Base-by-base conservation (phyloP, 2,888 invertebrate genomes). In the Drosophila gaucha region DNA sequence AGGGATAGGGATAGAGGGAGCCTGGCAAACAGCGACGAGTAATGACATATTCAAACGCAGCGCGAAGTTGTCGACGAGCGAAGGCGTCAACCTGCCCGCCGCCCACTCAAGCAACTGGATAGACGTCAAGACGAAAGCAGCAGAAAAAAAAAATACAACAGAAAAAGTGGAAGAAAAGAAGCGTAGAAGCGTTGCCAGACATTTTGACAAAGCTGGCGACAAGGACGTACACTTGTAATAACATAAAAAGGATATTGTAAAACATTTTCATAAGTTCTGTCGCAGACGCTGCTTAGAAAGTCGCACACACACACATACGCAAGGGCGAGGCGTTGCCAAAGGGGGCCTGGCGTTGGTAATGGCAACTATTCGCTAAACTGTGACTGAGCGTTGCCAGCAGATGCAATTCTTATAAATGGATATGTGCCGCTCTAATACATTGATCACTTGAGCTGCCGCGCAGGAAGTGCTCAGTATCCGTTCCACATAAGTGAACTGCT, bases 231-330 rank as follows among this genome's bases (percentile, higher is more conserved):
- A 86, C 84, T 87, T 87, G 89, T 90, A 86, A 88, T 89, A 89
- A 90, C 90, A 90, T 89, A 88, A 89, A 89, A 89, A 89, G 89
- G 90, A 90, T 90, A 89, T 90, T 90, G 90, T 90, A 80, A 85
- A 89, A 89, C 90, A 90, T 88, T 89, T 89, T 88, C 84, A 85
- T 89, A 89, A 90, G 86, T 87, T 89, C 84, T 70, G 58, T 75
- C 70, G 75, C 77, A 70, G 74, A 64, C 49, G 63, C 43, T 52
- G 57, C 24, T 66, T 66, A 65, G 62, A 50, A 57, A 67, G 9
- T 50, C 46, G 30, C 44, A 16, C n/a, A 20, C 46, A 14, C 20
- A 14, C 46, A 31, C 30, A 18, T 33, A n/a, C 26, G 20, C 2
- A 16, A 3, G 50, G 6, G 22, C 3, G n/a, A n/a, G n/a, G n/a